Base-by-base conservation (phyloP, 2,113 vertebrate genomes). In the Thermophis baileyi region DNA sequence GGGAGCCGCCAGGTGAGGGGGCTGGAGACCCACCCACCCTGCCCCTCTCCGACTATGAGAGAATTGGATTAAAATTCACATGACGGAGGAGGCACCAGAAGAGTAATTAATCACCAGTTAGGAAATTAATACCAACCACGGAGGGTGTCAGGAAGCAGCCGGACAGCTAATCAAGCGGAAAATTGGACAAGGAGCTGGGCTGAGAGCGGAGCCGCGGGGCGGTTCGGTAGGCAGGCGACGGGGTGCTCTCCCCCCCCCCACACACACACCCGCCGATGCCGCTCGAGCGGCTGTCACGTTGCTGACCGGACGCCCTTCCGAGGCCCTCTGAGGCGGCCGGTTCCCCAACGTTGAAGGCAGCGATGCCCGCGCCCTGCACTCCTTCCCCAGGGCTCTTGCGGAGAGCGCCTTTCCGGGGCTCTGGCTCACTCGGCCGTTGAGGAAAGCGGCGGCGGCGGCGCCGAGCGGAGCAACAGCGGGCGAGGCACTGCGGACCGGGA, bases 31-130 rank as follows among this genome's bases (percentile, higher is more conserved):
- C n/a, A 1, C 14, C 46, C 46, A 1, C 14, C 46, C 46, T 14
- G 2, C 46, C 47, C 6, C 44, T 35, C 27, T 60, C 44, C 12
- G 46, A 46, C 91, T 55, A 35, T 40, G 16, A 91, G 44, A n/a
- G 44, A 47, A 57, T 87, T 50, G n/a, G 44, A 91, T 91, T 87
- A 50, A 87, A 24, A 91, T 63, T 54, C 54, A 87, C 87, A 63
- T 63, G 10, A 18, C 3, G 35, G 50, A 69, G 54, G 27, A 24
- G 54, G 54, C 30, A 22, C n/a, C 8, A 51, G 46, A 44, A 44
- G 69, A 91, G 85, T 50, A 87, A 92, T 92, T 63, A 92, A 92
- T 92, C 91, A 63, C 85, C 11, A 60, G 27, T 88, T 88, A 63
- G 91, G 55, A 63, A 60, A 88, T 63, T 24, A 87, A 18, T 24